A percentile compares a stretch with the other conserved stretches of the same genome.
Conservation (phyloP, 2,113 vertebrate genomes). For the Spheniscus mendiculus region DNA sequence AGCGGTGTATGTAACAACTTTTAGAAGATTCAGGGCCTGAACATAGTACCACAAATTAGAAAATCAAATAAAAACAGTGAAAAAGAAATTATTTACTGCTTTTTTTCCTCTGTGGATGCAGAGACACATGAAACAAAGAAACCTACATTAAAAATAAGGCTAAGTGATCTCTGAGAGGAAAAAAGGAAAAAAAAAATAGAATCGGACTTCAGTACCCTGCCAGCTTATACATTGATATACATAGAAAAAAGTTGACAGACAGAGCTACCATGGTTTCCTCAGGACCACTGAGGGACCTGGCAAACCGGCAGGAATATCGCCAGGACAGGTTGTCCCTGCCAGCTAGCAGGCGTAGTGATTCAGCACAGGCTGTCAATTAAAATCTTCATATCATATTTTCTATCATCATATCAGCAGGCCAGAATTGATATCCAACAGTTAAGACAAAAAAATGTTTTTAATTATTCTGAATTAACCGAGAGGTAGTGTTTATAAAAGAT, state of each 20-base stretch:
- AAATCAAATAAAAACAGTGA: not conserved
- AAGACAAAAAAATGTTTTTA: not conserved
- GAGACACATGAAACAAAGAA: not conserved
- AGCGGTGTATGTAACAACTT: accelerated
- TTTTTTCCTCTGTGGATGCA: not conserved
- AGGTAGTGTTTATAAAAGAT: not conserved
- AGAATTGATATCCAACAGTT: not conserved
- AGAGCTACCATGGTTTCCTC: not conserved
- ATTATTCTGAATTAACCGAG: not conserved
- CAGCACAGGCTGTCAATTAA: not conserved
- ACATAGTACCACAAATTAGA: not conserved
- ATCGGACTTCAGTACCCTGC: not conserved
- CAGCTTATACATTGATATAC: not conserved
- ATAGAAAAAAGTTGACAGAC: not conserved
- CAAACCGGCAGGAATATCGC: not conserved
- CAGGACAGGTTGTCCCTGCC: not conserved
- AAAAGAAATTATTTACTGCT: not conserved
- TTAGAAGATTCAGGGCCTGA: not conserved
- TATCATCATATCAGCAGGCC: not conserved
- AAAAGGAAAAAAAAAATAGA: not conserved
- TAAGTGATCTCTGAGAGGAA: not conserved
- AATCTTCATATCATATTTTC: not conserved
- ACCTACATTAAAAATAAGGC: not conserved
- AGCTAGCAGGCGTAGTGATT: not conserved
- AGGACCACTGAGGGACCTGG: not conserved